phyloP scores from a whole-genome alignment of 2,113 vertebrate species.

The Gymnogyps californianus region DNA sequence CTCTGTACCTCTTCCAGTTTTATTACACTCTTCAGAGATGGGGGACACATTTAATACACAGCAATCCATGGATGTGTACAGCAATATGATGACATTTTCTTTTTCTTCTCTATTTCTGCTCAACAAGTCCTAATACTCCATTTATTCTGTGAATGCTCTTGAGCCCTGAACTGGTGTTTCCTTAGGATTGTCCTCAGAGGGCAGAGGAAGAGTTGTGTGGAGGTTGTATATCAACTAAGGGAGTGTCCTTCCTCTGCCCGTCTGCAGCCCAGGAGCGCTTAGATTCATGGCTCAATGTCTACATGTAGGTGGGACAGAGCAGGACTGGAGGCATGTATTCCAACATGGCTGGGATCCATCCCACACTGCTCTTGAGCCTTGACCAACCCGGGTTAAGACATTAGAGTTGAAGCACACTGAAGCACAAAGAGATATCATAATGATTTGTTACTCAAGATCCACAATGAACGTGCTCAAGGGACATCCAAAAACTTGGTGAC shows the following conservation, averaged over 20 bases:
- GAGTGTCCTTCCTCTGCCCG: neutral
- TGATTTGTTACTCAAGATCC: neutral
- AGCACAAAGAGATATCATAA: neutral
- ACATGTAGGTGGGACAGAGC: neutral
- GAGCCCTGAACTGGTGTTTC: neutral
- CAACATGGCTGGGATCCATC: neutral
- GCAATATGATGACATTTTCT: neutral
- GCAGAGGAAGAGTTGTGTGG: neutral
- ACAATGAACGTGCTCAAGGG: neutral
- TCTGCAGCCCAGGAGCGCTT: neutral
- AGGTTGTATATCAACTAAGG: neutral
- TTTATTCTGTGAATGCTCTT: neutral
- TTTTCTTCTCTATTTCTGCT: neutral
- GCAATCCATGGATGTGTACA: neutral
- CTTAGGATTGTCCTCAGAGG: neutral
- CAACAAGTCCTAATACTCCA: neutral
- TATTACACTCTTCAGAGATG: neutral
- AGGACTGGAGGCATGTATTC: neutral
- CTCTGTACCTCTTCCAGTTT: neutral
- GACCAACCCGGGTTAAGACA: neutral
- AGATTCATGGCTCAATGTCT: neutral
- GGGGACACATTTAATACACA: neutral
- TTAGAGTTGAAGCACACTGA: neutral
- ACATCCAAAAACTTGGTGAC: neutral
- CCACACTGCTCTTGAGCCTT: neutral